A percentile compares a stretch with the other conserved stretches of the same genome.
Conservation (phyloP, 2,113 vertebrate genomes). For the Takifugu flavidus region DNA sequence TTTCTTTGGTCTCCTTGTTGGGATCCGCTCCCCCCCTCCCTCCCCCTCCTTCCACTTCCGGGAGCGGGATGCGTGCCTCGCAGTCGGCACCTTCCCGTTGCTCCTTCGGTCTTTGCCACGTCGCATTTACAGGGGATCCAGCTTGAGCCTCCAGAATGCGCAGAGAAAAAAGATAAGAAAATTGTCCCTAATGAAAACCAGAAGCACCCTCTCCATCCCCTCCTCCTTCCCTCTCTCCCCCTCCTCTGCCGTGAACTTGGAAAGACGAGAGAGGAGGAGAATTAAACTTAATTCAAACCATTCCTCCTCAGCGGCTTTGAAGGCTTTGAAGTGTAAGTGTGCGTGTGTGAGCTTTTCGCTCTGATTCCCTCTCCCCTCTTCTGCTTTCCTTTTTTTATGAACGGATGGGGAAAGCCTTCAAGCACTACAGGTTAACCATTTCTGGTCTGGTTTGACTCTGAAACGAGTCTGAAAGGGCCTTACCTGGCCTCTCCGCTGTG, state of each 20-base stretch:
- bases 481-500: background rate
- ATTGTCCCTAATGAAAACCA: slow-evolving; percentile 93
- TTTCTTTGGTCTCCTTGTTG: slow-evolving; percentile 26
- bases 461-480: background rate
- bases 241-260: slow-evolving; percentile 81
- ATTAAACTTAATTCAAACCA: slow-evolving; percentile 92
- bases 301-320: slow-evolving; percentile 74
- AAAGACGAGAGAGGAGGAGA: slow-evolving; percentile 79
- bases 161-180: slow-evolving; percentile 89
- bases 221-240: slow-evolving; percentile 21
- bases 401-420: slow-evolving; percentile 74
- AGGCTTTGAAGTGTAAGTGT: slow-evolving; percentile 87
- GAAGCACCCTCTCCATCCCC: slow-evolving; percentile 75
- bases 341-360: slow-evolving; percentile 64
- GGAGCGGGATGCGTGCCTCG: slow-evolving; percentile 63
- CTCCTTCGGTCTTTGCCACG: slow-evolving; percentile 78
- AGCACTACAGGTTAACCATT: slow-evolving; percentile 69
- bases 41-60: slow-evolving; percentile 22
- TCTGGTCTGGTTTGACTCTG: slow-evolving; percentile 31
- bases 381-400: slow-evolving; percentile 58
- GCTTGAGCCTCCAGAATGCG: slow-evolving; percentile 78
- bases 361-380: slow-evolving; percentile 43
- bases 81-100: slow-evolving; percentile 80
- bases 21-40: slow-evolving; percentile 16
- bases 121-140: slow-evolving; percentile 87